phyloP scores from a whole-genome alignment of 2,113 vertebrate species.

The Felis chaus region DNA sequence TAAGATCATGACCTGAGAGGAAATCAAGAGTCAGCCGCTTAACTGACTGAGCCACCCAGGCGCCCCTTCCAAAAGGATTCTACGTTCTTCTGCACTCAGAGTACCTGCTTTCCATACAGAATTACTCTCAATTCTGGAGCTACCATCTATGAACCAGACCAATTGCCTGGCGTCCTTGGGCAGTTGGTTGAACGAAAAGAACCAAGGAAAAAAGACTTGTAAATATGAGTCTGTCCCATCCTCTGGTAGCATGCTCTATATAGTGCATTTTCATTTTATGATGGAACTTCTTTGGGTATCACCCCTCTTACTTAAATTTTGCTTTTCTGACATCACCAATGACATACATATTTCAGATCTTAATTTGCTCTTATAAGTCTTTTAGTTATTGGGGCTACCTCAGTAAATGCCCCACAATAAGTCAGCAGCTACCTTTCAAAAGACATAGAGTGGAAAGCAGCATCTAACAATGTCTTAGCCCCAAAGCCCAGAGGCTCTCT shows the following conservation, averaged over 20 bases:
- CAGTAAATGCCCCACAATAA: background rate
- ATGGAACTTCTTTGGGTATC: background rate
- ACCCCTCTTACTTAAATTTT: background rate
- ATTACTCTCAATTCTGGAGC: background rate
- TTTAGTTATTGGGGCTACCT: background rate
- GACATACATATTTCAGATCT: background rate
- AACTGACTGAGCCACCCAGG: no score
- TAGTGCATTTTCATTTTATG: background rate
- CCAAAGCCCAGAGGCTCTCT: no score
- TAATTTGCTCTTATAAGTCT: background rate
- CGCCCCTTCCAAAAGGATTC: background rate
- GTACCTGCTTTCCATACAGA: background rate
- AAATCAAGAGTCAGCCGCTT: no score
- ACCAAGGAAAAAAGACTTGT: background rate
- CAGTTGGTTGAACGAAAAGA: background rate
- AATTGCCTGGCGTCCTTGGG: background rate
- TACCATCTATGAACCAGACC: background rate
- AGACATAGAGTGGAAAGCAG: background rate
- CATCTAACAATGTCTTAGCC: background rate
- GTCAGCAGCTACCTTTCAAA: background rate
- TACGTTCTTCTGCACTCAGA: background rate
- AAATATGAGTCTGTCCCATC: background rate
- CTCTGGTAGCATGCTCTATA: background rate
- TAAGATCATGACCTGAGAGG: no score
- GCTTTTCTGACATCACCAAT: background rate